Percentiles rank a stretch among this genome's conserved stretches.
These are phyloP conservation scores for Eucidaris tribuloides DNA, from an alignment of 35 echinoderm and acorn worm species.

Conservation along the genomic window DNA sequence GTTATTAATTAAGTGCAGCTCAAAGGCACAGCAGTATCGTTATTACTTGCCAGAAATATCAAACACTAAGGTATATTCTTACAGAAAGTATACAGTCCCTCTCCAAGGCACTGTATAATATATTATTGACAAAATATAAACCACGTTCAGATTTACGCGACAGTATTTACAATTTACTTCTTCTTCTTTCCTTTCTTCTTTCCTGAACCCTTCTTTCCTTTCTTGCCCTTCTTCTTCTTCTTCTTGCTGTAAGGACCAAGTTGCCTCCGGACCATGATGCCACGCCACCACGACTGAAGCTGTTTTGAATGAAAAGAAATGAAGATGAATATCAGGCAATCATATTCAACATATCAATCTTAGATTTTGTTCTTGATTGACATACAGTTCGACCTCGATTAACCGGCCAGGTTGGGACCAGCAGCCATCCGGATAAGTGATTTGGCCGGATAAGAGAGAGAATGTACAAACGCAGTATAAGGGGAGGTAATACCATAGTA, in stretches of 20 bases:
- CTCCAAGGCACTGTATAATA: not conserved
- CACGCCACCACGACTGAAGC: slow-evolving; percentile 98
- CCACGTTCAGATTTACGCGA: not conserved
- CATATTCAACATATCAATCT: no score
- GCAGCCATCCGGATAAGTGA: no score
- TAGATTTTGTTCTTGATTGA: no score
- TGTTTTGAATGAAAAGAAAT: no score
- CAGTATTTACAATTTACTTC: slow-evolving; percentile 43
- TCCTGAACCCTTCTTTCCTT: slow-evolving; percentile 80
- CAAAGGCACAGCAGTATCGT: not conserved
- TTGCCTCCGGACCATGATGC: slow-evolving; percentile 93
- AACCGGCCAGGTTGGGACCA: no score
- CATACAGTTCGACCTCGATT: no score
- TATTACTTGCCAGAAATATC: not conserved
- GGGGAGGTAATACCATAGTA: no score
- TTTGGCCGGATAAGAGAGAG: no score
- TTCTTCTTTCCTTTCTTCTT: slow-evolving; percentile 91
- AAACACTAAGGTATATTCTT: not conserved
- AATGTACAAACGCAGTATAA: no score
- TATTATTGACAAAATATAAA: not conserved
- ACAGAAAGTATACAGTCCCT: not conserved
- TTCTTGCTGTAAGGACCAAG: slow-evolving; percentile 95
- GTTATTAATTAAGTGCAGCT: no score
- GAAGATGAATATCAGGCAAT: no score
- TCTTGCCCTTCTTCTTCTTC: slow-evolving; percentile 98